A percentile compares a stretch with the other conserved stretches of the same genome.
Evolutionary conservation across 2,888 invertebrate genomes (phyloP).

Genomic region (Tubulanus polymorphus): DNA sequence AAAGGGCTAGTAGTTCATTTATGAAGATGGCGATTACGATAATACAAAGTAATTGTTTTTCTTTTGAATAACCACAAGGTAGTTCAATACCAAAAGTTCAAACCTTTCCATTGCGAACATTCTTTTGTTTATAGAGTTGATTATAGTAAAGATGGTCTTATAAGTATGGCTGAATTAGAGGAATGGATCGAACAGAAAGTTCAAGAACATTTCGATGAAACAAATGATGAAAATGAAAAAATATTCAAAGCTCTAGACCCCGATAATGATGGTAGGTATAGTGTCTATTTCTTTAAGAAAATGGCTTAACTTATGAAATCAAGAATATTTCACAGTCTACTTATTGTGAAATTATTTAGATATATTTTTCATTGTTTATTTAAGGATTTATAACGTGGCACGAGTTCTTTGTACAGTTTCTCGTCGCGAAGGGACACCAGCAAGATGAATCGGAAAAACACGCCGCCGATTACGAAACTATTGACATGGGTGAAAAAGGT

Average conservation of each 20-base stretch:
- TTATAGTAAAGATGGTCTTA: slow-evolving; percentile 37
- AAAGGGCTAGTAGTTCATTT: too few relatives aligned
- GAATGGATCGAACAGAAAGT: slow-evolving; percentile 50
- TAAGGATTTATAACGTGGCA: slow-evolving; percentile 71
- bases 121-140: slow-evolving; percentile 48
- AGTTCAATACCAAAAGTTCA: too few relatives aligned
- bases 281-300: too few relatives aligned
- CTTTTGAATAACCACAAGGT: too few relatives aligned
- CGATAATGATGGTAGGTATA: slow-evolving; percentile 40
- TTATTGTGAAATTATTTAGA: not conserved
- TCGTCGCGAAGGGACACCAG: slow-evolving; percentile 64
- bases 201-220: slow-evolving; percentile 52
- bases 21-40: too few relatives aligned
- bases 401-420: slow-evolving; percentile 72
- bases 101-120: too few relatives aligned
- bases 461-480: slow-evolving; percentile 62
- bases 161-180: slow-evolving; percentile 47
- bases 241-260: slow-evolving; percentile 49
- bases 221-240: slow-evolving; percentile 42
- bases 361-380: too few relatives aligned
- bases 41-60: too few relatives aligned
- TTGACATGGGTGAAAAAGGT: slow-evolving; percentile 54
- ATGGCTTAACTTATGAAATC: too few relatives aligned
- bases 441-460: slow-evolving; percentile 65
- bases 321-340: too few relatives aligned